These are phyloP conservation scores for Gnathonemus longibarbis DNA, from an alignment of 2,113 vertebrate genomes.

Conservation along the genomic window DNA sequence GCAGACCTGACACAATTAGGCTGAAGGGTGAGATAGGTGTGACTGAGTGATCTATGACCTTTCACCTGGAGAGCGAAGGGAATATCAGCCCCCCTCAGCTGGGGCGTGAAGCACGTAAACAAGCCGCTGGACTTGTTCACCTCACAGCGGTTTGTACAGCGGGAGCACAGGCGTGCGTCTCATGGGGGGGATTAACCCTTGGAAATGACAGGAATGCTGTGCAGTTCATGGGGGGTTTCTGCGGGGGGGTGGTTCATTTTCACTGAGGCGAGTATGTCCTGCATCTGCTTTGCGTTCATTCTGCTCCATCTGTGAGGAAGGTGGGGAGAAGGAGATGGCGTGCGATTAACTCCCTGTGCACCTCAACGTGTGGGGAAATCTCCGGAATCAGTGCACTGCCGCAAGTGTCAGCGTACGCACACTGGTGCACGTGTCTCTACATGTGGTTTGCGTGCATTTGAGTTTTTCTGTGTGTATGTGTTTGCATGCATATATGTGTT, in stretches of 20 bases:
- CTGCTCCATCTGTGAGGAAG: not conserved
- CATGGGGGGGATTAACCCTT: not conserved
- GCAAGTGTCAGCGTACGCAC: not conserved
- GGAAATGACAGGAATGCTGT: slow-evolving; percentile 6
- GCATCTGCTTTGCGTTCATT: slow-evolving; percentile 8
- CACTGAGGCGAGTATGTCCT: not conserved
- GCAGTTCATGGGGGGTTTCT: slow-evolving; percentile 11
- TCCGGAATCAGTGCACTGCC: too few species aligned
- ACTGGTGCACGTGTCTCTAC: not conserved
- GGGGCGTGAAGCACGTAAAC: not conserved
- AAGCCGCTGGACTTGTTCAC: not conserved
- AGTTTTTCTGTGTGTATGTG: not conserved
- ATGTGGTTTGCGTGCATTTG: not conserved
- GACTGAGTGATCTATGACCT: not conserved
- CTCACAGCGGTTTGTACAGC: not conserved
- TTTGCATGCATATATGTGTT: not conserved
- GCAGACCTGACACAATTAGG: not conserved
- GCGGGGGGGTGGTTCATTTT: not conserved
- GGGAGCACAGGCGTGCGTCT: not conserved
- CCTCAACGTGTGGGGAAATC: not conserved
- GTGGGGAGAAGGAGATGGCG: not conserved
- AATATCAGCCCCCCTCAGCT: not conserved
- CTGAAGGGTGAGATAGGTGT: not conserved
- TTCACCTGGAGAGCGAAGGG: not conserved
- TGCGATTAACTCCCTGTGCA: not conserved